Evolutionary conservation across 2,797 vertebrate species (phyloP), one percentile per base, ranked within the genome.

Genomic region (Eurystomus glaucurus): DNA sequence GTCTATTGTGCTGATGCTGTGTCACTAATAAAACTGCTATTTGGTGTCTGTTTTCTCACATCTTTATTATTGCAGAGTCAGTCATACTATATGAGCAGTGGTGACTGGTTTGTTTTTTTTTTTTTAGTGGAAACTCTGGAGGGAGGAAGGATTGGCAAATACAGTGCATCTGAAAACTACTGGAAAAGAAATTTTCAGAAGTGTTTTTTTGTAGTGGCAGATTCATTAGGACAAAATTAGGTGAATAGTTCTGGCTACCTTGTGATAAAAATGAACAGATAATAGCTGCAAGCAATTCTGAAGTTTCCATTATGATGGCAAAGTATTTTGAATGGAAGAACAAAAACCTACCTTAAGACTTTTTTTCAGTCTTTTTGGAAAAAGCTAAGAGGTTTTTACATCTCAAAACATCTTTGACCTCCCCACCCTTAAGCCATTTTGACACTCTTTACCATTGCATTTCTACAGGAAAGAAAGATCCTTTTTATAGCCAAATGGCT

Each of bases 401-500:
- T 96, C 90, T 97, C 90, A 96, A 96, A 96, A 96, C 96, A 75
- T 80, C 88, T 94, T 94, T 96, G 94, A 96, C 95, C 97, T 97
- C 92, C 92, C 86, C 86, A 94, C 95, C 95, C 90, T 89, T 92
- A 95, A 97, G 97, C 96, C 94, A 92, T 96, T 94, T 91, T 94
- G 93, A 96, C 92, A 88, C 91, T 93, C 96, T 91, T 96, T 86
- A 61, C 95, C 96, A 91, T 82, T 96, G 94, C 91, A 85, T 97
- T 97, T 97, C 95, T 96, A 96, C 94, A 97, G 97, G 96, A 94
- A 97, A 96, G 93, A 97, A 90, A 94, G 92, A 95, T 94, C 95
- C 94, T 96, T 97, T 97, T 97, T 97, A 96, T 96, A 97, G 96
- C 93, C 96, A 96, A 96, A 97, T 96, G 96, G 96, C 87, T 97